A percentile compares a stretch with the other conserved stretches of the same genome.
Evolutionary conservation across 2,888 invertebrate genomes (phyloP).

Genomic region (Heliconius ethilla): DNA sequence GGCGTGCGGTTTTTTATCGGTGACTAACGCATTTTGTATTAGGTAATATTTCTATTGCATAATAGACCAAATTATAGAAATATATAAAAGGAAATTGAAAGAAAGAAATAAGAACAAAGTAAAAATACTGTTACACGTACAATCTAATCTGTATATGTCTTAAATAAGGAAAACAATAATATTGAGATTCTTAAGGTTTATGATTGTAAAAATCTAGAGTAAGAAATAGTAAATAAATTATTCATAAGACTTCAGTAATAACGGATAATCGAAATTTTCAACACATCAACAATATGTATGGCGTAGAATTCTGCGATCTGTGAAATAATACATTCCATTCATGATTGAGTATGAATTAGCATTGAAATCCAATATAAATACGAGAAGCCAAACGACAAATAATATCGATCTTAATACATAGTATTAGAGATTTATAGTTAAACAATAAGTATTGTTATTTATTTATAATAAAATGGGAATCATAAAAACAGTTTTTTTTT

Average conservation of each 20-base stretch:
- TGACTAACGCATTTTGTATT: not conserved
- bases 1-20: constrained; percentile 89
- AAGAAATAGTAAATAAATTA: constrained; percentile 1
- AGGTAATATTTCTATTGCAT: not conserved
- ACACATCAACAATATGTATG: not conserved
- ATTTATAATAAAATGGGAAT: no score
- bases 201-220: not conserved
- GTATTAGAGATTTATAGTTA: not conserved
- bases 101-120: no score
- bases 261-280: no score
- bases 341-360: not conserved
- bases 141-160: no score
- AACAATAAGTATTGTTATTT: not conserved
- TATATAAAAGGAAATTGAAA: not conserved
- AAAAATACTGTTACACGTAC: not conserved
- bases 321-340: not conserved
- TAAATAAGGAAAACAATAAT: not conserved
- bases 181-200: no score
- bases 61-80: not conserved
- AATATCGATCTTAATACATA: not conserved
- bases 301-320: not conserved
- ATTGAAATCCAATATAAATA: constrained; percentile 6
- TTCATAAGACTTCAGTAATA: not conserved
- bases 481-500: no score
- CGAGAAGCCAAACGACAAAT: not conserved